Percentiles rank a stretch among this genome's conserved stretches.
Conservation (phyloP, 2,797 vertebrate genomes). For the Phataginus tricuspis region DNA sequence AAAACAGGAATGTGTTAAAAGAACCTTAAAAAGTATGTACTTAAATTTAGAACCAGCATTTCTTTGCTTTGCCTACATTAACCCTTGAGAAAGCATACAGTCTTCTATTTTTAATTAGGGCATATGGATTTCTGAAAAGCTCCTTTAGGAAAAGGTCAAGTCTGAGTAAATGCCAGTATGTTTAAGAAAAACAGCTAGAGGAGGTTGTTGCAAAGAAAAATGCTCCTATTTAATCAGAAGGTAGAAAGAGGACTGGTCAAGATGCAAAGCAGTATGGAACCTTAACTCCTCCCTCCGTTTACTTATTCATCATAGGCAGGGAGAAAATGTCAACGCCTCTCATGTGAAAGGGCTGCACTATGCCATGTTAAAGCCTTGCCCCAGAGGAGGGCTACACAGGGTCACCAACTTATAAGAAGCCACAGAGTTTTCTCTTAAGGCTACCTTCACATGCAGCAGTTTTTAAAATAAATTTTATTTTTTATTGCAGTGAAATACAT, state of each 20-base stretch:
- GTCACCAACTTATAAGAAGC: not conserved
- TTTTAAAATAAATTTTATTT: not conserved
- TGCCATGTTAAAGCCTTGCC: not conserved
- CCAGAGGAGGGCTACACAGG: not conserved
- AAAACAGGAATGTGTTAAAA: not conserved
- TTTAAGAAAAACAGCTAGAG: slow-evolving; percentile 6
- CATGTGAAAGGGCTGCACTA: not conserved
- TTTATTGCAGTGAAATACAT: not conserved
- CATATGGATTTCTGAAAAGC: not conserved
- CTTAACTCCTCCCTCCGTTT: not conserved
- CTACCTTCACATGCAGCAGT: not conserved
- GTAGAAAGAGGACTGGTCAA: not conserved
- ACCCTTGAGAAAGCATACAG: not conserved
- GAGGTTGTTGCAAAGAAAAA: not conserved
- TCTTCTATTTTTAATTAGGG: slow-evolving; percentile 46
- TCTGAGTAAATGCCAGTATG: slow-evolving; percentile 57
- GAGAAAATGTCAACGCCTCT: slow-evolving; percentile 9
- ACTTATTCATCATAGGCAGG: not conserved
- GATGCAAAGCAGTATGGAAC: not conserved
- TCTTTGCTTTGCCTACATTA: not conserved
- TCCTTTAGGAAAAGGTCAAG: slow-evolving; percentile 58
- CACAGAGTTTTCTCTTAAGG: not conserved
- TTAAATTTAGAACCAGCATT: not conserved
- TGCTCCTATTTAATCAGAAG: not conserved
- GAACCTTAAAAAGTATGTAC: not conserved